These are phyloP conservation scores for Eulithis testata DNA, from an alignment of 2,888 invertebrate genomes.

Conservation along the genomic window DNA sequence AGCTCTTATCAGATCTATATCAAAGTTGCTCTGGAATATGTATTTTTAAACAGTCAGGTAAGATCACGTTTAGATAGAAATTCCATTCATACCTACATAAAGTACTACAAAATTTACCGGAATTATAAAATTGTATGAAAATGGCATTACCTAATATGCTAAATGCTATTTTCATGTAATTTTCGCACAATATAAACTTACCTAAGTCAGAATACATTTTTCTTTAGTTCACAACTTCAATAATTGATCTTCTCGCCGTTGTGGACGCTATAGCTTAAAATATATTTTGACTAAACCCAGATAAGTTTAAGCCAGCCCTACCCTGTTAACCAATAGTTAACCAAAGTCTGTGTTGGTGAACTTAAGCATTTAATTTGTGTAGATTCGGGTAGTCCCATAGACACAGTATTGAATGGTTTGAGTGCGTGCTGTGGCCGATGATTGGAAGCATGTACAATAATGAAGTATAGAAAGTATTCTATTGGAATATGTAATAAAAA, in stretches of 20 bases:
- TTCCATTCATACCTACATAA: no score
- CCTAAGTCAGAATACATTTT: no score
- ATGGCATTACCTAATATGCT: no score
- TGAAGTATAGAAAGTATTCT: constrained; percentile 82
- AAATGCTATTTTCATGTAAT: no score
- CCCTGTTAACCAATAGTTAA: not conserved
- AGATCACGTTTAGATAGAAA: not conserved
- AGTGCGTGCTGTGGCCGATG: constrained; percentile 53
- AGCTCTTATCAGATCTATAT: not conserved
- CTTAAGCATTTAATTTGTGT: constrained; percentile 50
- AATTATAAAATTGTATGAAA: no score
- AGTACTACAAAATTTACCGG: no score
- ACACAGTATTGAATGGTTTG: constrained; percentile 26
- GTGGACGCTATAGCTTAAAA: no score
- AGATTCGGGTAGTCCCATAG: constrained; percentile 25
- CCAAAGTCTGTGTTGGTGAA: constrained; percentile 8
- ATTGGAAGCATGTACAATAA: constrained; percentile 75
- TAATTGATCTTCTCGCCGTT: no score
- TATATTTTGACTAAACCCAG: no score
- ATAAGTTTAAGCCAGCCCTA: no score
- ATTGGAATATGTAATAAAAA: constrained; percentile 84
- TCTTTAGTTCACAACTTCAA: no score
- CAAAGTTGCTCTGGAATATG: not conserved
- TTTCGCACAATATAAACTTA: no score
- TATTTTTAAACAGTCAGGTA: not conserved